Percentiles rank a stretch among this genome's conserved stretches.
phyloP scores from a whole-genome alignment of 2,797 vertebrate genomes.

The Crocodylus rhombifer region DNA sequence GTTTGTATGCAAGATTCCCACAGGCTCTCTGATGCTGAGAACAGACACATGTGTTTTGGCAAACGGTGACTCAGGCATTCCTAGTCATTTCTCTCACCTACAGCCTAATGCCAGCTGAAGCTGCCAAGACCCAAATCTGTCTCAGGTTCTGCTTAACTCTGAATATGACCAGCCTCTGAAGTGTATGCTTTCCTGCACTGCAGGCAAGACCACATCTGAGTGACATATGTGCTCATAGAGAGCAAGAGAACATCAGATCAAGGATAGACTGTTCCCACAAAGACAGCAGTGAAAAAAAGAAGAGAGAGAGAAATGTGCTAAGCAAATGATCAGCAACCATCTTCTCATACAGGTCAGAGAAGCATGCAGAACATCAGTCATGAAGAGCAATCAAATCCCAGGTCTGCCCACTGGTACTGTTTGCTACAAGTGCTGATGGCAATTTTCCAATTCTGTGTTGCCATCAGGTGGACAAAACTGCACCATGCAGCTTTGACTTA shows the following conservation, averaged over 20 bases:
- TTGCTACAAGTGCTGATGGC: not conserved
- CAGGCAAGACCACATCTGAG: not conserved
- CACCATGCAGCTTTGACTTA: slow-evolving; percentile 35
- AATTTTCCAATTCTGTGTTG: slow-evolving; percentile 64
- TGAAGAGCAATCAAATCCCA: not conserved
- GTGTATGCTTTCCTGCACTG: not conserved
- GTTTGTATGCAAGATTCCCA: not conserved
- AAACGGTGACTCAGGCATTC: not conserved
- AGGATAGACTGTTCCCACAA: too few species aligned
- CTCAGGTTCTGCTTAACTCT: not conserved
- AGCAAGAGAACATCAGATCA: not conserved
- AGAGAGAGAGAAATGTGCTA: not conserved
- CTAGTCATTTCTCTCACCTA: not conserved
- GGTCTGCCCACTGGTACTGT: not conserved
- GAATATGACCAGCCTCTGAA: not conserved
- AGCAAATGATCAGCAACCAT: not conserved
- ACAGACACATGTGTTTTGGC: not conserved
- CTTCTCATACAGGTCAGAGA: not conserved
- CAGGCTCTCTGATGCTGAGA: not conserved
- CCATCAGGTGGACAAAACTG: slow-evolving; percentile 76
- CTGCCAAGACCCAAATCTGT: not conserved
- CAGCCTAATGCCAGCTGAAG: not conserved
- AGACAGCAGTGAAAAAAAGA: too few species aligned
- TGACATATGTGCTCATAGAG: not conserved
- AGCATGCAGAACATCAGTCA: not conserved